Conservation (phyloP, 2,888 invertebrate genomes). For the Zhuqinia jingwanae region DNA sequence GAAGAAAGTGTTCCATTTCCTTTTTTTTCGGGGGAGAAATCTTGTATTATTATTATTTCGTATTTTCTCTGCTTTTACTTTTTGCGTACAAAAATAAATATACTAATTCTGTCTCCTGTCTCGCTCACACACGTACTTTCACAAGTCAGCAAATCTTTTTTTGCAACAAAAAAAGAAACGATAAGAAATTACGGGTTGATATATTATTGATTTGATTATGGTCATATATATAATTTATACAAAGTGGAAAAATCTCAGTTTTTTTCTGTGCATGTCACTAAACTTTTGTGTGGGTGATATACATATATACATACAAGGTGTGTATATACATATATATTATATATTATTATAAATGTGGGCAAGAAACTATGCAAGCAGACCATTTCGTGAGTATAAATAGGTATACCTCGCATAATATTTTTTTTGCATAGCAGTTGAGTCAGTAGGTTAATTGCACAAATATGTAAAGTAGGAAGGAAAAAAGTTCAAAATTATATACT, state of each 20-base stretch:
- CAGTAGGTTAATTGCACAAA: constrained; percentile 32
- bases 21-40: constrained; percentile 6
- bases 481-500: background rate
- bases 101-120: background rate
- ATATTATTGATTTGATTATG: constrained; percentile 31
- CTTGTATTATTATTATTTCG: too few relatives aligned
- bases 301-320: too few relatives aligned
- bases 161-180: background rate
- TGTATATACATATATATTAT: too few relatives aligned
- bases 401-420: too few relatives aligned
- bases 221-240: background rate
- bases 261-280: constrained; percentile 16
- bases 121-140: too few relatives aligned
- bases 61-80: background rate
- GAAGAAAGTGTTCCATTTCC: constrained; percentile 31
- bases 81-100: background rate
- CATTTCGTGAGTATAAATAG: too few relatives aligned
- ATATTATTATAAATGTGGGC: too few relatives aligned
- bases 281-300: too few relatives aligned
- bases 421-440: too few relatives aligned
- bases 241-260: background rate
- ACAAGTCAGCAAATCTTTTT: constrained; percentile 16
- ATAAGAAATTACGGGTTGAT: constrained; percentile 44
- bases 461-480: constrained; percentile 23
- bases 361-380: too few relatives aligned